phyloP scores from a whole-genome alignment of 2,888 invertebrate species.

The Agriotes lineatus region DNA sequence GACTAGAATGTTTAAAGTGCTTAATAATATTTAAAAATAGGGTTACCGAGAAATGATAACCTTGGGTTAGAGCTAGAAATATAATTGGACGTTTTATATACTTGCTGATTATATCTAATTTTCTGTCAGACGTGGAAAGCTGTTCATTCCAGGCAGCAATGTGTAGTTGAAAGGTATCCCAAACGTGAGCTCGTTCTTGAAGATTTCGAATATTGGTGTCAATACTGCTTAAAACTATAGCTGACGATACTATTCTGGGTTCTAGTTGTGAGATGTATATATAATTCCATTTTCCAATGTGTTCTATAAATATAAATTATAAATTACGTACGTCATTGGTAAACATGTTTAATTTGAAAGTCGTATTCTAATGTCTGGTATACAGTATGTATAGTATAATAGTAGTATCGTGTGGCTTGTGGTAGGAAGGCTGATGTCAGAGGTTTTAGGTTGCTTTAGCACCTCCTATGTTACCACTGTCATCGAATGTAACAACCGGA shows the following conservation, averaged over 20 bases:
- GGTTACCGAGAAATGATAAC: not conserved
- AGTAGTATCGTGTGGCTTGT: too few relatives aligned
- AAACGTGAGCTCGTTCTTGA: slow-evolving; percentile 68
- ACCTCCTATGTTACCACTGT: too few relatives aligned
- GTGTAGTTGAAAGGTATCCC: slow-evolving; percentile 70
- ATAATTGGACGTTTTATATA: slow-evolving; percentile 43
- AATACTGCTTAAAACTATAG: slow-evolving; percentile 62
- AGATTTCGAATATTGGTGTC: slow-evolving; percentile 67
- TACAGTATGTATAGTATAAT: too few relatives aligned
- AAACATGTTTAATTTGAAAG: too few relatives aligned
- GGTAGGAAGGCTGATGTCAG: too few relatives aligned
- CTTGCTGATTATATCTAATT: slow-evolving; percentile 68
- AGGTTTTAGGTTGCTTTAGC: too few relatives aligned
- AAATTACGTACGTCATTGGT: too few relatives aligned
- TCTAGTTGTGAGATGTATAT: slow-evolving; percentile 65
- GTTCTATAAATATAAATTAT: slow-evolving; percentile 51
- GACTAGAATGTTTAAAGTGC: too few relatives aligned
- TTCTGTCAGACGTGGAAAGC: slow-evolving; percentile 67
- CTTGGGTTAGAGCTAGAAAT: not conserved
- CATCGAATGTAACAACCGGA: too few relatives aligned
- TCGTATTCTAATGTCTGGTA: too few relatives aligned
- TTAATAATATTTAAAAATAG: too few relatives aligned
- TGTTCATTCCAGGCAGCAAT: slow-evolving; percentile 70
- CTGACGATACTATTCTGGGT: slow-evolving; percentile 63
- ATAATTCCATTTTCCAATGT: slow-evolving; percentile 64